Evolutionary conservation across 2,113 vertebrate species (phyloP), one percentile per base, ranked within the genome.

Genomic region (Syrrhaptes paradoxus): DNA sequence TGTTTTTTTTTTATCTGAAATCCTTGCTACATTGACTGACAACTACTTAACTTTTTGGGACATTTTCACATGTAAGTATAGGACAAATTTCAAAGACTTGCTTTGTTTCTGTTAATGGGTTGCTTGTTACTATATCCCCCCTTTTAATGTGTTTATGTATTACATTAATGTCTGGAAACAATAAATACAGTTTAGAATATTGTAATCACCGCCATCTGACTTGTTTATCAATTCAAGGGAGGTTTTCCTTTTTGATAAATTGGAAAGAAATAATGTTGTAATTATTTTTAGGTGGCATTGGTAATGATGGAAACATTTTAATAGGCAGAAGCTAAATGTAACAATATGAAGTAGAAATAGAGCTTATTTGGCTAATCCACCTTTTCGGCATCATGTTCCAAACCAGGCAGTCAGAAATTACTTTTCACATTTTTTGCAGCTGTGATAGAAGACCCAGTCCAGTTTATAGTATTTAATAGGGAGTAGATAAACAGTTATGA

Each of bases 111-210:
- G 52, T 88, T 96, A 84, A 72, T 76, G 89, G 90, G 76, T 78
- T 90, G 62, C 90, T 85, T 92, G 80, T 94, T 95, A 88, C 49
- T 93, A 48, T 95, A 90, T 83, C 54, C 45, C 29, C 74, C 70
- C 81, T 93, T 94, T 72, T 89, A 90, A 48, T 1, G 62, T 97
- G 88, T 92, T 96, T 65, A 75, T 92, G 88, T 94, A 90, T 89
- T 72, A 36, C 90, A 75, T 88, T 92, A 84, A 93, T 89, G 84
- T 89, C 90, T 94, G 93, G 89, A 87, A 94, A 90, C 78, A 96
- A 96, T 96, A 97, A 96, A 97, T 61, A 34, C 93, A 76, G 62
- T 87, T 97, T 92, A 95, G 95, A 86, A 46, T 87, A 92, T 65
- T 89, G 46, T 58, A 67, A 92, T 93, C 86, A 65, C 85, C 49